Base-by-base conservation (phyloP, 2,888 invertebrate species). In the Rhagonycha fulva region DNA sequence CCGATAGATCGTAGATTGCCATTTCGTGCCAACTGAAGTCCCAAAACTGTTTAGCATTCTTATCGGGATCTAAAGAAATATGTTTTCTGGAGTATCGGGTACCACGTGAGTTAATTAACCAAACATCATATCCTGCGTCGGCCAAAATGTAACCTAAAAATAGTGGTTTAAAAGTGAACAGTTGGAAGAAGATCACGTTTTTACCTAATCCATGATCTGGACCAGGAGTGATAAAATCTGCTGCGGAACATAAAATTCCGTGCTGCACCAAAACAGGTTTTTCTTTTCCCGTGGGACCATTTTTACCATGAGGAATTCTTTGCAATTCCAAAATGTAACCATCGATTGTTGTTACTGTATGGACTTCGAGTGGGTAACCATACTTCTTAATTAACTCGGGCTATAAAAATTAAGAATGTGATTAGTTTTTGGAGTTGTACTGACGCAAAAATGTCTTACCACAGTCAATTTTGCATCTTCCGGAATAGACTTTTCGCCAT, bases 21-120 rank as follows among this genome's bases (percentile, higher is more conserved):
- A 96, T 94, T 84, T 95, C 93, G 84, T 96, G 94, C 93, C 93
- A 96, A 72, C 94, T 94, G 68, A 82, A 82, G 47, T 81, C 78
- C 82, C 82, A 82, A 75, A 81, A 82, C 63, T 79, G 72, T 14
- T 68, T 63, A 0, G 74, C 61, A 32, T 78, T 71, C 24, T 74
- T 68, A 9, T 68, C 70, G n/a, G 72, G 69, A 67, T 74, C 61
- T 9, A 84, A 82, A 10, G 84, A 86, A 10, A 86, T 83, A 82
- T 93, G 92, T 14, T 86, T 85, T 71, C 87, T 87, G 10, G 90
- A 89, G 82, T 91, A 92, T 2, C 88, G 88, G 82, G 91, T 92
- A 32, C 92, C 93, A n/a, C 92, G 86, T 28, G 88, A 87, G 83
- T 93, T 93, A 0, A 91, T 91, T 82, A 92, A 80, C 92, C 92